phyloP scores from a whole-genome alignment of 64 coral and sea anemone species.

The Montipora sp. region DNA sequence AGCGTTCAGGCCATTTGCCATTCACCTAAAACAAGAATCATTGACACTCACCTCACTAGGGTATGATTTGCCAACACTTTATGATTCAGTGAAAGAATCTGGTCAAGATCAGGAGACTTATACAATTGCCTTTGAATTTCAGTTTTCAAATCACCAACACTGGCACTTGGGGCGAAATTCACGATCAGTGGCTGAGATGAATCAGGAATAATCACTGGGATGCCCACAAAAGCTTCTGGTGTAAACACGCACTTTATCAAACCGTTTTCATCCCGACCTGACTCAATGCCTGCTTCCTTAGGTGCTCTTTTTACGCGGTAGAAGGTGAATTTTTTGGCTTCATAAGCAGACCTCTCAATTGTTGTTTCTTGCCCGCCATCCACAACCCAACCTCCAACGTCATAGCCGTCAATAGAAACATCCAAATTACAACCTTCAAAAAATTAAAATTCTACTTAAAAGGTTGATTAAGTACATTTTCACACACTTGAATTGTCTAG shows the following conservation, averaged over 20 bases:
- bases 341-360: constrained; percentile 35
- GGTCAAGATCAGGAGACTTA: background rate
- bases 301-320: constrained; percentile 50
- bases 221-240: constrained; percentile 8
- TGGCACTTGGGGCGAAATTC: background rate
- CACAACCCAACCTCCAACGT: constrained; percentile 49
- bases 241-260: constrained; percentile 36
- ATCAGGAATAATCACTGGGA: too few species aligned
- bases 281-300: constrained; percentile 33
- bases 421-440: constrained; percentile 43
- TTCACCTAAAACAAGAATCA: too few species aligned
- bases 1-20: too few species aligned
- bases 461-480: background rate
- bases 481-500: background rate
- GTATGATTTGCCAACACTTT: background rate
- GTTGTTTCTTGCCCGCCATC: background rate
- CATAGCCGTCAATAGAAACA: constrained; percentile 57
- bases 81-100: background rate
- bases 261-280: constrained; percentile 31
- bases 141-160: constrained; percentile 3
- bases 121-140: background rate
- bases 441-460: background rate
- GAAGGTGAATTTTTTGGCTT: constrained; percentile 58
- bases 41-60: background rate
- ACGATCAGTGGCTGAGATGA: background rate